Conservation (phyloP, 2,888 invertebrate species). For the Scrobipalpa costella region DNA sequence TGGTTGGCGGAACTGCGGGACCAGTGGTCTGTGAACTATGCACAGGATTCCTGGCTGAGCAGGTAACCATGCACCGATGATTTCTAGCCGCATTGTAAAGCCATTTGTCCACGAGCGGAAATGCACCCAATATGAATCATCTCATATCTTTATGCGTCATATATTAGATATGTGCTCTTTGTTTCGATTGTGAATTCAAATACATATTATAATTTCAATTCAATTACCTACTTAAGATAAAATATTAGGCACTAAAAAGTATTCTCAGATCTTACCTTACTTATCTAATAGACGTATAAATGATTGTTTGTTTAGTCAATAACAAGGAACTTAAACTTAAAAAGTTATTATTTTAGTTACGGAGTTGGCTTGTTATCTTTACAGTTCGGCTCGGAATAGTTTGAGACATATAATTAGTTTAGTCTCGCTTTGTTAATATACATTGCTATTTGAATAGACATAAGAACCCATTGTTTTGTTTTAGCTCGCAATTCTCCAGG, state of each 20-base stretch:
- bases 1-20: conserved; percentile 4
- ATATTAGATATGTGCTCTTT: too few relatives aligned
- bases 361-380: neutral
- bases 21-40: conserved; percentile 30
- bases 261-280: too few relatives aligned
- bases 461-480: conserved; percentile 9
- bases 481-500: neutral
- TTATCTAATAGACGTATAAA: too few relatives aligned
- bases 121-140: too few relatives aligned
- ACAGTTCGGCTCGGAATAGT: neutral
- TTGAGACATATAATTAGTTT: neutral
- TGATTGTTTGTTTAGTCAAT: neutral
- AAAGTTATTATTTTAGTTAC: too few relatives aligned
- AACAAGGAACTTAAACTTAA: too few relatives aligned
- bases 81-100: neutral
- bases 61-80: conserved; percentile 11
- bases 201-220: too few relatives aligned
- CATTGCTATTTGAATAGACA: conserved; percentile 8
- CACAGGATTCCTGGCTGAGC: conserved; percentile 21
- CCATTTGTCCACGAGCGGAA: too few relatives aligned
- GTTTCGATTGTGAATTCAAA: too few relatives aligned
- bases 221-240: too few relatives aligned
- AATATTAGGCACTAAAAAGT: too few relatives aligned
- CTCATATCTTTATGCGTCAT: too few relatives aligned
- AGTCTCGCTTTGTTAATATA: neutral